phyloP scores from a whole-genome alignment of 2,797 vertebrate genomes.

The Poeciliopsis infans region DNA sequence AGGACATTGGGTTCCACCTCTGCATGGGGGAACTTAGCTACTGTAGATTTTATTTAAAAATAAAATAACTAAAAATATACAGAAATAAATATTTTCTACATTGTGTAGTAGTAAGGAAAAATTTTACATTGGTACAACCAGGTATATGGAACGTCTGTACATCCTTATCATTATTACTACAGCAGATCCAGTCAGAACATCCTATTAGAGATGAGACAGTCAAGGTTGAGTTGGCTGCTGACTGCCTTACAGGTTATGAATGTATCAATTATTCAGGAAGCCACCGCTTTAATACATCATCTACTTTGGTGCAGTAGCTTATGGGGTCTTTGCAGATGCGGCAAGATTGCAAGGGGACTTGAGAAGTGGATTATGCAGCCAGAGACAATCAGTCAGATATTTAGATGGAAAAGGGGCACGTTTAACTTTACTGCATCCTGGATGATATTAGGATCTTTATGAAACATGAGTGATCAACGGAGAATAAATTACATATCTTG shows the following conservation, averaged over 20 bases:
- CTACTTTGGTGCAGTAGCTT: constrained; percentile 44
- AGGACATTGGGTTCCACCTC: background rate
- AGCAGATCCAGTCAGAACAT: constrained; percentile 23
- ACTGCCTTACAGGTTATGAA: constrained; percentile 54
- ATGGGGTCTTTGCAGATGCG: constrained; percentile 44
- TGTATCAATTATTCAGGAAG: constrained; percentile 62
- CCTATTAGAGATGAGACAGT: constrained; percentile 44
- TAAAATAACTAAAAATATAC: background rate
- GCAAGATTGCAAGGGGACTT: constrained; percentile 51
- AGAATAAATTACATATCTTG: constrained; percentile 24
- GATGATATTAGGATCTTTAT: constrained; percentile 46
- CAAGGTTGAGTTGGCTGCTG: constrained; percentile 44
- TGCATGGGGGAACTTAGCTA: constrained; percentile 8
- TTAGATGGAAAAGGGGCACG: constrained; percentile 10
- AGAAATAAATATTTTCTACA: constrained; percentile 17
- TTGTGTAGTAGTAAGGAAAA: constrained; percentile 11
- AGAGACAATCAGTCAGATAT: constrained; percentile 15
- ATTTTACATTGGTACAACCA: constrained; percentile 27
- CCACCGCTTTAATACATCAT: constrained; percentile 50
- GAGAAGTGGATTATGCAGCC: constrained; percentile 34
- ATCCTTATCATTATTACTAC: constrained; percentile 33
- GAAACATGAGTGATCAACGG: constrained; percentile 27
- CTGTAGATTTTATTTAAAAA: constrained; percentile 7
- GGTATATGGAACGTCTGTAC: constrained; percentile 7
- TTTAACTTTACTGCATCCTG: constrained; percentile 12